These are phyloP conservation scores for Hepsetus odoe DNA, from an alignment of 2,113 vertebrate species.

Conservation along the genomic window DNA sequence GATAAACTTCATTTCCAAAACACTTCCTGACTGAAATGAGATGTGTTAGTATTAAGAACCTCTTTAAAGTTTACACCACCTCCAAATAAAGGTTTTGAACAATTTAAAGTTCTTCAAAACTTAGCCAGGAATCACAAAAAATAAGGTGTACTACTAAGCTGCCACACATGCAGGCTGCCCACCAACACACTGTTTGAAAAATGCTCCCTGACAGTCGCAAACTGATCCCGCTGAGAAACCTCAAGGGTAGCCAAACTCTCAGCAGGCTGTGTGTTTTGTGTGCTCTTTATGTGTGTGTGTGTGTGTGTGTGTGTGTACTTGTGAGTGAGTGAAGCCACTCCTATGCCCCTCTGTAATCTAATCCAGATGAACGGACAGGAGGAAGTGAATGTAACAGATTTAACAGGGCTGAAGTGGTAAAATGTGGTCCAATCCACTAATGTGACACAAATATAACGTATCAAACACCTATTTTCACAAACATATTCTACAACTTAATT, in stretches of 20 bases:
- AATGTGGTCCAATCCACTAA: neutral
- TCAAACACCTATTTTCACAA: too few species aligned
- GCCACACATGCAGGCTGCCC: neutral
- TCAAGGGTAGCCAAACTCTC: neutral
- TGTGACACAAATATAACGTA: neutral
- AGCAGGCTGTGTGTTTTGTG: slow-evolving; percentile 27
- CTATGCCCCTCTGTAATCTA: slow-evolving; percentile 31
- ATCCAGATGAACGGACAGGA: slow-evolving; percentile 27
- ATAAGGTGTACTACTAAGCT: neutral
- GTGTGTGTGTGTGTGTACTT: neutral
- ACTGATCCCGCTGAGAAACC: slow-evolving; percentile 19
- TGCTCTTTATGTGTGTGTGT: neutral
- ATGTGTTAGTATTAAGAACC: neutral
- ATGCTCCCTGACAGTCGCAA: slow-evolving; percentile 9
- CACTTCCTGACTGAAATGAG: too few species aligned
- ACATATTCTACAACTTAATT: too few species aligned
- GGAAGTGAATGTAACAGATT: neutral
- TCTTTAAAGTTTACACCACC: too few species aligned
- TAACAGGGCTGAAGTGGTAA: neutral
- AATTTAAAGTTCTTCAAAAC: neutral
- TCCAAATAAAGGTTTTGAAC: too few species aligned
- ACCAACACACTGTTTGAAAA: slow-evolving; percentile 30
- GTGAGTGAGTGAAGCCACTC: neutral
- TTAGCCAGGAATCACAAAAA: neutral
- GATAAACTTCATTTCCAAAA: too few species aligned